Evolutionary conservation across 2,797 vertebrate species (phyloP).

Genomic region (Mus minutoides): DNA sequence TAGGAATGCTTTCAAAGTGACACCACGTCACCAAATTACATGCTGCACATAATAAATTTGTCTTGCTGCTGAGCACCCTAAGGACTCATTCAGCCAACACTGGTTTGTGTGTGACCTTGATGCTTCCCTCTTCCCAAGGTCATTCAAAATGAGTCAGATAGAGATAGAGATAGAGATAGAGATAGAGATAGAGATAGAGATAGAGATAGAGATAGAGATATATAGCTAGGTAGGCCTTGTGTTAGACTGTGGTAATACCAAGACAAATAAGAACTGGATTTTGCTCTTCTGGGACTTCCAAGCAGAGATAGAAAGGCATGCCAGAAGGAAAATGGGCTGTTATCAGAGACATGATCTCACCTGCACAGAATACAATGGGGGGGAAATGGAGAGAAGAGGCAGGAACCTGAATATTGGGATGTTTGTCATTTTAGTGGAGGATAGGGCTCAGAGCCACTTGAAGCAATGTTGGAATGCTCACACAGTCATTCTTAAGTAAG

Average conservation of each 20-base stretch:
- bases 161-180: too few relatives aligned
- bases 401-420: not conserved
- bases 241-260: not conserved
- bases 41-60: not conserved
- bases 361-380: not conserved
- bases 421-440: not conserved
- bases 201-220: too few relatives aligned
- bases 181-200: too few relatives aligned
- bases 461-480: not conserved
- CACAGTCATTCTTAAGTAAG: not conserved
- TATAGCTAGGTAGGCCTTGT: not conserved
- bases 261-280: not conserved
- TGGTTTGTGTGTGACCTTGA: not conserved
- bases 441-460: not conserved
- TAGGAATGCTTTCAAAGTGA: not conserved
- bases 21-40: not conserved
- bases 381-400: not conserved
- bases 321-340: not conserved
- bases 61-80: not conserved
- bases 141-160: not conserved
- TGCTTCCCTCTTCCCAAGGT: not conserved
- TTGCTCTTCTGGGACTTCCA: not conserved
- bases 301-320: not conserved
- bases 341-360: not conserved
- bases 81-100: not conserved